Evolutionary conservation across 2,113 vertebrate species (phyloP).

Genomic region (Garra rufa): DNA sequence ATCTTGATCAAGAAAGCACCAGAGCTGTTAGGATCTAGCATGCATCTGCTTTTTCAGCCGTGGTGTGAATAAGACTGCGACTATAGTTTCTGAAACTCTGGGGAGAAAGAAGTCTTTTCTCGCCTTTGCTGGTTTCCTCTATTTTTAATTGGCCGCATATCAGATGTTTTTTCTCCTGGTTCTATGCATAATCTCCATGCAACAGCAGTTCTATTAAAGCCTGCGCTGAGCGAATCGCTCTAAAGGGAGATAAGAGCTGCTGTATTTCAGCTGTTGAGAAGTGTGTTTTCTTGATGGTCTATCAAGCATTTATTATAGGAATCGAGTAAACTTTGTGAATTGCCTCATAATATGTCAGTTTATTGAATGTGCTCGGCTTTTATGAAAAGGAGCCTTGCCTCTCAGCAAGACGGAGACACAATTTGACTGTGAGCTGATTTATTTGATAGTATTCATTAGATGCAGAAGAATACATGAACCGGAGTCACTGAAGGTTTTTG

Average conservation of each 20-base stretch:
- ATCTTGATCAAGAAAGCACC: background rate
- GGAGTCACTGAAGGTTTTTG: conserved; percentile 6
- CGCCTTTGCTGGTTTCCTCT: conserved; percentile 34
- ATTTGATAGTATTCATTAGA: conserved; percentile 28
- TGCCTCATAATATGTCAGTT: conserved; percentile 21
- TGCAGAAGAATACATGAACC: conserved; percentile 2
- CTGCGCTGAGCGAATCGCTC: conserved; percentile 20
- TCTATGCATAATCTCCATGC: conserved; percentile 48
- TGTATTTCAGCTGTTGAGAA: conserved; percentile 30
- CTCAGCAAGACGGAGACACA: conserved; percentile 18
- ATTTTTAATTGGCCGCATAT: conserved; percentile 56
- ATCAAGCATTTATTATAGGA: conserved; percentile 14
- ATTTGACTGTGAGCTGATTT: background rate
- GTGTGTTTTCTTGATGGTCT: conserved; percentile 27
- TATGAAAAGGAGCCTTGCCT: conserved; percentile 8
- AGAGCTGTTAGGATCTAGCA: background rate
- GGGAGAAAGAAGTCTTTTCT: background rate
- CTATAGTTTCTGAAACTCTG: conserved; percentile 28
- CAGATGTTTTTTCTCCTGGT: conserved; percentile 42
- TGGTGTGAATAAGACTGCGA: conserved; percentile 28
- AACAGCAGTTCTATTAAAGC: conserved; percentile 51
- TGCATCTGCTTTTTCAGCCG: background rate
- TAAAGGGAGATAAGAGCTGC: background rate
- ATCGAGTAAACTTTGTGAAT: conserved; percentile 33
- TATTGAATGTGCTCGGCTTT: conserved; percentile 37